Evolutionary conservation across 2,797 vertebrate genomes (phyloP).

Genomic region (Cuniculus paca): DNA sequence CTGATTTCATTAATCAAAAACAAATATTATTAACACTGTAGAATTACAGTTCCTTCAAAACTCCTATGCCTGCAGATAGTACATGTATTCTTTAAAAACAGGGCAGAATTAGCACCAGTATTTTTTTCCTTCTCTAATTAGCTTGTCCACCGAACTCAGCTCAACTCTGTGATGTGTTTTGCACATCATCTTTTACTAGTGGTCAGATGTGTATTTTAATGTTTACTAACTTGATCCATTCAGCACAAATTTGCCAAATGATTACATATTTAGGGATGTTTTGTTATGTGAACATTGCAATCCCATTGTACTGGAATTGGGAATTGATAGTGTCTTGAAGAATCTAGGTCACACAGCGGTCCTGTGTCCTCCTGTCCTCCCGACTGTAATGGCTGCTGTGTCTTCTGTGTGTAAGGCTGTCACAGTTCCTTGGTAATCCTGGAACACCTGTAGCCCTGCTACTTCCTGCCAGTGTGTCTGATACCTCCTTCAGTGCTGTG

Average conservation of each 20-base stretch:
- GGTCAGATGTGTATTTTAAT: background rate
- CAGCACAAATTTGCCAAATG: background rate
- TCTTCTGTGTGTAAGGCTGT: background rate
- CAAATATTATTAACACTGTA: background rate
- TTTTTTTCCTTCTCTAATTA: background rate
- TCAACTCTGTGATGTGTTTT: background rate
- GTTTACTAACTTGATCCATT: conserved; percentile 12
- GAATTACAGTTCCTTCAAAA: conserved; percentile 1
- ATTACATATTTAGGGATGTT: background rate
- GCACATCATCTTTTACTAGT: background rate
- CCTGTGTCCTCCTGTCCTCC: background rate
- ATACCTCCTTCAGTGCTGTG: background rate
- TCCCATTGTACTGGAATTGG: background rate
- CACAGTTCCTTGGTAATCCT: background rate
- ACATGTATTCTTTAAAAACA: background rate
- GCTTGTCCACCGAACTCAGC: background rate
- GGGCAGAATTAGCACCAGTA: background rate
- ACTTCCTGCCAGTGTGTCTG: background rate
- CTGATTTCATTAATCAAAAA: conserved; percentile 46
- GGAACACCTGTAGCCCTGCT: background rate
- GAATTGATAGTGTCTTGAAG: background rate
- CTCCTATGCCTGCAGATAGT: background rate
- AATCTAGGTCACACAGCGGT: background rate
- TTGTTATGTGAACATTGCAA: background rate
- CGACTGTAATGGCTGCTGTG: background rate